Base-by-base conservation (phyloP, 1,140 invertebrate species). In the Pentalonia nigronervosa region DNA sequence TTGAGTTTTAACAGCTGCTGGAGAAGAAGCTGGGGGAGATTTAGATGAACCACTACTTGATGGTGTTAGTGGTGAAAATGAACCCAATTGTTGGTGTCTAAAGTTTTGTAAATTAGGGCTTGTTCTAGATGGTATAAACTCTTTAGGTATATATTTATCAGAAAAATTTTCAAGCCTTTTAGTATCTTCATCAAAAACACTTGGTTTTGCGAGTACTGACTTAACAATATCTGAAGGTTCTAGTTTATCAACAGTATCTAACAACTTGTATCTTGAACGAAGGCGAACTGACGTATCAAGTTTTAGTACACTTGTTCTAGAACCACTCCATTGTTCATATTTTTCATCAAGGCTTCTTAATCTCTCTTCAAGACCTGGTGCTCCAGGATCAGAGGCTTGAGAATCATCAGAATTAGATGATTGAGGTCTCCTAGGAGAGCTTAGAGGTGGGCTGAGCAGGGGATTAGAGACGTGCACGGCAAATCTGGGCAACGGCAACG, bases 121-220 rank as follows among this genome's bases (percentile, higher is more conserved):
- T 45, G 91, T 93, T 84, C 94, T 94, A 20, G 94, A 94, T 20
- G 95, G 94, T 50, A 95, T 91, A 93, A 96, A 97, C 93, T 96
- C 96, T 93, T 96, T 96, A 50, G 97, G 97, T 95, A 98, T 97
- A 95, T 98, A 98, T 95, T 98, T 98, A 94, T 98, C 97, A 94
- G 97, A 96, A 94, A 98, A 97, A 94, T 98, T 98, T 95, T 99
- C 98, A 36, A 99, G 95, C 21, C 99, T 96, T 95, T 99, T 98
- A 25, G 97, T 97, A 95, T 99, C 99, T 95, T 99, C 98, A 95
- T 99, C 99, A 95, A 99, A 99, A 23, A 99, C 98, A 91, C 98
- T 99, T 90, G 97, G 97, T 95, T 98, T 98, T 17, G 98, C 98
- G 94, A 99, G 96, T 89, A 99, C 96, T 25, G 98, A 98, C 94